phyloP scores from a whole-genome alignment of 2,797 vertebrate genomes.

The Sebastes oblongus region DNA sequence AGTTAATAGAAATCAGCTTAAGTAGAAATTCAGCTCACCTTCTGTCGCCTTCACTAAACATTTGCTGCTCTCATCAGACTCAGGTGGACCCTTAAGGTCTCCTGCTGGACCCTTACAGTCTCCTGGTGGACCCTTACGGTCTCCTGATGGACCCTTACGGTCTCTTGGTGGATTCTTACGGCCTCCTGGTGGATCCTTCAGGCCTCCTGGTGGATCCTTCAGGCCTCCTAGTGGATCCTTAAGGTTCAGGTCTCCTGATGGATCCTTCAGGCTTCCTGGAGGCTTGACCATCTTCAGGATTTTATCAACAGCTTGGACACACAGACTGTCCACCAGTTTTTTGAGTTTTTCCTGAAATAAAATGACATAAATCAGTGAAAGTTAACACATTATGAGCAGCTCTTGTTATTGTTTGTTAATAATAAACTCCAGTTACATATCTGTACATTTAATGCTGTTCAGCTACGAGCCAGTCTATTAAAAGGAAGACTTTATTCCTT shows the following conservation, averaged over 20 bases:
- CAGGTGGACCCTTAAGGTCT: background rate
- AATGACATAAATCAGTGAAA: background rate
- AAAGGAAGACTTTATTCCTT: no score
- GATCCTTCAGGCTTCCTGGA: background rate
- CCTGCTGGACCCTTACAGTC: background rate
- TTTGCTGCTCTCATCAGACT: background rate
- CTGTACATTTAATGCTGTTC: no score
- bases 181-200: background rate
- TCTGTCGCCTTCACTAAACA: background rate
- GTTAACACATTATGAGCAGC: background rate
- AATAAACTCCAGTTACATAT: no score
- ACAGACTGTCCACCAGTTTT: slow-evolving; percentile 25
- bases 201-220: background rate
- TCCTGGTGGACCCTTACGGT: background rate
- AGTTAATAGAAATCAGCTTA: no score
- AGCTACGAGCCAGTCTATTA: no score
- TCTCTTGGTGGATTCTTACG: background rate
- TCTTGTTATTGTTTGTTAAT: no score
- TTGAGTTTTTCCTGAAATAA: slow-evolving; percentile 30
- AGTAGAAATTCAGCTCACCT: slow-evolving; percentile 3
- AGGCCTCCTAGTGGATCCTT: background rate
- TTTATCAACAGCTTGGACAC: slow-evolving; percentile 47
- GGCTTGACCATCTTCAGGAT: slow-evolving; percentile 25
- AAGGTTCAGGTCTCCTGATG: background rate
- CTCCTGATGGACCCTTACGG: background rate